Base-by-base conservation (phyloP, 1,140 invertebrate genomes). In the Yoshiicerus persimilis region DNA sequence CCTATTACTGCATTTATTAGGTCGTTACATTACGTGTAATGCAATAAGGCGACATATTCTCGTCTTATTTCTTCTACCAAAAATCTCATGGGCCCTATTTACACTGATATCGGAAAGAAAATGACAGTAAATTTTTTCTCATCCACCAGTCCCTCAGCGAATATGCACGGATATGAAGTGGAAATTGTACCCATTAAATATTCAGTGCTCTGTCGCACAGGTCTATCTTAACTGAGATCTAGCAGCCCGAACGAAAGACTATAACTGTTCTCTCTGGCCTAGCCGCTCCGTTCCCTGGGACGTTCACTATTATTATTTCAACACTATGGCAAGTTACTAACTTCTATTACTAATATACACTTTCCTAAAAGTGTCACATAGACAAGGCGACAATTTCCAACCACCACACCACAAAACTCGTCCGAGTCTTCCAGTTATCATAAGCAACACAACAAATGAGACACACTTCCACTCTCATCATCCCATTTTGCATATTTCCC, bases 141-240 rank as follows among this genome's bases (percentile, higher is more conserved):
- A 87, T 89, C 80, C 87, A 87, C 75, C 80, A 88, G 56, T 89
- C 88, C 88, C 87, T 84, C 41, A 41, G 88, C 80, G 90, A 77
- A 87, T 88, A 88, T 89, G 80, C 34, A 86, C 84, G 36, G 56
- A 89, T 90, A 90, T 90, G 77, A 88, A 88, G 87, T 89, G 88
- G 88, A 91, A 90, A 91, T 91, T 91, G 88, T 83, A 89, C 70
- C 41, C 66, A 91, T 91, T 90, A 91, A 91, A 91, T 91, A 91
- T 91, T 91, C 89, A 90, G 70, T 62, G 32, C 25, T 34, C n/a
- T 83, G 30, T 80, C 32, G 30, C 75, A 30, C 75, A 80, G 75
- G 75, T 80, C 75, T 80, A 80, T 80, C 75, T 80, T 34, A 80
- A 88, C 34, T 80, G 86, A 84, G 83, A 70, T 83, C 30, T 70